These are phyloP conservation scores for Sarcophaga bullata DNA, from an alignment of 1,140 invertebrate species.

Conservation along the genomic window DNA sequence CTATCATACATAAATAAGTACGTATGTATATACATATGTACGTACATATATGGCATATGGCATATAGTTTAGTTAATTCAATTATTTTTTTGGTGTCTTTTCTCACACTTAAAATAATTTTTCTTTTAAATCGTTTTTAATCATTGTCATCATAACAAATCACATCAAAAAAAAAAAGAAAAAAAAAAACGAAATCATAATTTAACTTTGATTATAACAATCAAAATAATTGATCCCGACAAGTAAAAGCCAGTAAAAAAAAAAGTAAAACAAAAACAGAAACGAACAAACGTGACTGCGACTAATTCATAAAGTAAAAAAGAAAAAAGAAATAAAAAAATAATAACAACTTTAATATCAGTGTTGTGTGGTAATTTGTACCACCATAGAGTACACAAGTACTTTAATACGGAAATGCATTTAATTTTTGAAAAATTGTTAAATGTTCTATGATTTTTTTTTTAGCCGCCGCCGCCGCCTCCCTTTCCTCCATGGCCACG, in stretches of 20 bases:
- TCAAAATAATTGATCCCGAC: not conserved
- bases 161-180: not conserved
- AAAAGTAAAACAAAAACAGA: not conserved
- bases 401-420: conserved; percentile 23
- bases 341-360: not conserved
- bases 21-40: too few species aligned
- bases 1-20: too few species aligned
- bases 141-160: not conserved
- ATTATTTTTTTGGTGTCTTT: not conserved
- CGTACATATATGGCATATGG: too few species aligned
- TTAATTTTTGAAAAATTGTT: not conserved
- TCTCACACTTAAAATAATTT: not conserved
- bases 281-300: not conserved
- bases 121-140: conserved; percentile 16
- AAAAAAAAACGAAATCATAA: not conserved
- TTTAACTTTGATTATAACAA: conserved; percentile 2
- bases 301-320: not conserved
- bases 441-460: not conserved
- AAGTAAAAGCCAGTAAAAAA: not conserved
- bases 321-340: too few species aligned
- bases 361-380: not conserved
- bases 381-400: not conserved
- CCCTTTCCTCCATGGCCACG: not conserved
- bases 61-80: too few species aligned
- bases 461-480: not conserved